Evolutionary conservation across 2,797 vertebrate genomes (phyloP), one percentile per base, ranked within the genome.

Genomic region (Gallinago nigripennis): DNA sequence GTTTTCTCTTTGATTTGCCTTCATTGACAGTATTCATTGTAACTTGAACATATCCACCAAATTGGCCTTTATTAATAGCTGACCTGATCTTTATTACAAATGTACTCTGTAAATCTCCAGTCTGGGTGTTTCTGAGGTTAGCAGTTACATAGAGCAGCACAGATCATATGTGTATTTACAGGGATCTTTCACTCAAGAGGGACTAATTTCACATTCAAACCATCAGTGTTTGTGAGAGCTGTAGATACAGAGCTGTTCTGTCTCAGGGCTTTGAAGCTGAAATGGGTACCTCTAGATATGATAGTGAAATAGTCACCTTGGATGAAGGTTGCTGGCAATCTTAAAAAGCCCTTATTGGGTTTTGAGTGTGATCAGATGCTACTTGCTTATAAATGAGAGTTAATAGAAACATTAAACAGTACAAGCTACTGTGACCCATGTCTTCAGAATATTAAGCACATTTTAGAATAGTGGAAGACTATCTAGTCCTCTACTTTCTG

Each of bases 331-430:
- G 60, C 58, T 68, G 68, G 60, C 91, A 82, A 54, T 92, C 95
- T 96, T 76, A 39, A 68, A 72, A 95, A 87, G 50, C 57, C 87
- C 28, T 87, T 92, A 76, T n/a, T 84, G 70, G 24, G 51, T 64
- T 95, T 91, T 77, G 70, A 85, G 63, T 50, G 64, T 81, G 79
- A 95, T 95, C 81, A 95, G 90, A 95, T 95, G 64, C 53, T 76
- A 13, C 64, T 93, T 93, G 94, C 95, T 95, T 96, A 82, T 93
- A 96, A 97, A 95, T 95, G 92, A 90, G 86, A 90, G 88, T 93
- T 97, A 96, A 95, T 82, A 86, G 94, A 87, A 95, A 78, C 90
- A 91, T 86, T 93, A 82, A 69, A 79, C 46, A 57, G 88, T 65
- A 65, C 53, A 60, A 88, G 64, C 75, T 82, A 88, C 53, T 46